Base-by-base conservation (phyloP, 2,888 invertebrate species). In the Calameuta filiformis region DNA sequence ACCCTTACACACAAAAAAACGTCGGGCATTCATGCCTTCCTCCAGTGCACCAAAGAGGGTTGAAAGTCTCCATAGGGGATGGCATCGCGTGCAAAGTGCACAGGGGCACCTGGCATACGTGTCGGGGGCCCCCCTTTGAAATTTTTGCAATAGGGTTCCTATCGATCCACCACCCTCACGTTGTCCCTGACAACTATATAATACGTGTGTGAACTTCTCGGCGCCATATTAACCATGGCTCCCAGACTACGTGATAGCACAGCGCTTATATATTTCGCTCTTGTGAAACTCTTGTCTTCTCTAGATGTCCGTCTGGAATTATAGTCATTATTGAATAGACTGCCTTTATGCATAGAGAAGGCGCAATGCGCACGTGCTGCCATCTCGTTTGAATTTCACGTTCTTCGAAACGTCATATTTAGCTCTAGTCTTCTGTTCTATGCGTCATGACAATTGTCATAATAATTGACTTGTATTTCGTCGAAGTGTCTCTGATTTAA, bases 111-210 rank as follows among this genome's bases (percentile, higher is more conserved):
- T 79, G 79, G 40, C 40, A 73, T 56, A 35, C 74, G 75, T 78
- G 76, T 74, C 74, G 73, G 69, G 73, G 73, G 69, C 78, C 77
- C 81, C 82, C 82, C 79, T 79, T 81, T 77, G 82, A 82, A 84
- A 87, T 85, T 86, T 87, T 85, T 86, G 83, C 87, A 83, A 85
- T 83, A 85, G 87, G 86, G 83, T 82, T 82, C 84, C 82, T 88
- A 87, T 88, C 87, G 87, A 87, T 88, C 88, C 68, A 30, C 82
- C 30, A 77, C 82, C 82, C 81, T 81, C 83, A 82, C 75, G 75
- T 73, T 75, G 75, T 78, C 73, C 82, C 83, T 56, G 56, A 56
- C 56, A 56, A 56, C 56, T 56, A 56, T 56, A 56, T 56, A 23
- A 56, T 56, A 56, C 56, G 23, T 23, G 56, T 56, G 23, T 56